Evolutionary conservation across 2,888 invertebrate genomes (phyloP), one percentile per base, ranked within the genome.

Genomic region (Pachymerium ferrugineum): DNA sequence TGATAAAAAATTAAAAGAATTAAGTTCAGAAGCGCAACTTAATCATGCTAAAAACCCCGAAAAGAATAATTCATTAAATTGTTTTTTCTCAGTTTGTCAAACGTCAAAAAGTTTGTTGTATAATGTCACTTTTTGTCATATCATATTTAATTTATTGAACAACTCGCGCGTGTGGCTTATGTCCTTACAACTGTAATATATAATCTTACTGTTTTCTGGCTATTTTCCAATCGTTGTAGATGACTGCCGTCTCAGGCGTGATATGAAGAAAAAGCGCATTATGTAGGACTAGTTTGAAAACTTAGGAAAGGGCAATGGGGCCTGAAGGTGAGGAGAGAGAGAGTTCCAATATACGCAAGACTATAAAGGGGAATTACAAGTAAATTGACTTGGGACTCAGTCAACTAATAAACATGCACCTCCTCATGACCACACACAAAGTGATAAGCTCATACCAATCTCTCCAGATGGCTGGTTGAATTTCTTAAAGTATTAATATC

Each of bases 131-230:
- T n/a, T n/a, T n/a, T n/a, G 22, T 28, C 22, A 54, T 25, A 28
- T 22, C 19, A 54, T 54, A 54, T 22, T 54, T 25, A 54, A 54
- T 54, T 25, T 14, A 42, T 42, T n/a, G 4, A 42, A n/a, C n/a
- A n/a, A n/a, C n/a, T n/a, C n/a, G 54, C 54, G 14, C 22, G 54
- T 54, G 54, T 54, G 54, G 54, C 54, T 54, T 54, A 54, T 54
- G 54, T 54, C 54, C 54, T 12, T 22, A 54, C 10, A 25, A 25
- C 22, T 14, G 25, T 54, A 54, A 54, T 54, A 25, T 54, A 54
- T 54, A 54, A 54, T n/a, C n/a, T n/a, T n/a, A 25, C 47, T 28
- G 54, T 54, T 54, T 25, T 54, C 54, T 54, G 54, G 54, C 54
- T 4, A 54, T 54, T 54, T 22, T 54, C 54, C 54, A 54, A 54